phyloP scores from a whole-genome alignment of 2,888 invertebrate genomes.

The Stenurella melanura region DNA sequence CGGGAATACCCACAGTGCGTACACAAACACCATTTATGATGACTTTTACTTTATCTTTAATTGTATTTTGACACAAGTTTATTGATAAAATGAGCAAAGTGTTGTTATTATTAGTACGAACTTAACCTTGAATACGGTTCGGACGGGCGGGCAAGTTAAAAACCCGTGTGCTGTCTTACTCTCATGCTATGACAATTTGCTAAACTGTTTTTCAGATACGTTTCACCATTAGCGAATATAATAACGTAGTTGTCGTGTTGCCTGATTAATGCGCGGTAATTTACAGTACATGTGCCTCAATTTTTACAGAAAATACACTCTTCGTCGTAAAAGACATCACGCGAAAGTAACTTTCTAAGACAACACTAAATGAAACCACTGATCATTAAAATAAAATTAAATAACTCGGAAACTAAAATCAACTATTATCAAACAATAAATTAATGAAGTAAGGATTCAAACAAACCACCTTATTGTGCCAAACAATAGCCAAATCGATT shows the following conservation, averaged over 20 bases:
- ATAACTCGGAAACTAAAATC: no score
- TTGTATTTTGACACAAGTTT: neutral
- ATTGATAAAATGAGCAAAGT: neutral
- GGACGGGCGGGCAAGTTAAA: neutral
- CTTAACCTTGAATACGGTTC: neutral
- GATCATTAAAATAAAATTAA: no score
- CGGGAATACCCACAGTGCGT: neutral
- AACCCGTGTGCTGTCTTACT: neutral
- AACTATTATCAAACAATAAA: no score
- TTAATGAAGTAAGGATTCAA: no score
- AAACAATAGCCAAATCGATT: no score
- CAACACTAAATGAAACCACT: no score
- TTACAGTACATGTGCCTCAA: no score
- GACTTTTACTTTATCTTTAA: neutral
- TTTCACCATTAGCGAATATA: neutral
- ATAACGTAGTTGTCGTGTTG: neutral
- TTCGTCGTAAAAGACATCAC: no score
- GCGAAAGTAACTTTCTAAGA: no score
- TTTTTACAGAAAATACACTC: neutral
- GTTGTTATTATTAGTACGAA: neutral
- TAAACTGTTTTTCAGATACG: neutral
- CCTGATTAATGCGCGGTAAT: neutral
- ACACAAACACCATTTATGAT: neutral
- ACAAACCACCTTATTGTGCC: no score
- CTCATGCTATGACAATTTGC: neutral